phyloP scores from a whole-genome alignment of 2,113 vertebrate species.

The Callionymus lyra region DNA sequence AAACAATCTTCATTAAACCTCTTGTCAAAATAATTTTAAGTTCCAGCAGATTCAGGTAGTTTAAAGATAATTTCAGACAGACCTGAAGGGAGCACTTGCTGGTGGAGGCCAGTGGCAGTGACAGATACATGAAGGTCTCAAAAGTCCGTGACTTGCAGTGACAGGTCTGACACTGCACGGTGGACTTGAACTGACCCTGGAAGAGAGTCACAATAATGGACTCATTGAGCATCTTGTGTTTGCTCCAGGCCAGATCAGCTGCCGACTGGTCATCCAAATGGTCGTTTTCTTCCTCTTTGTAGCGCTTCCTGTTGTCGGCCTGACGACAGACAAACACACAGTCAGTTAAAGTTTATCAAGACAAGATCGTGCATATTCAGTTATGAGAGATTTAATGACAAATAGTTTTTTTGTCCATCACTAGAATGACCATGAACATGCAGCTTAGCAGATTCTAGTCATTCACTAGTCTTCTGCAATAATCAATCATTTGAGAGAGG shows the following conservation, averaged over 20 bases:
- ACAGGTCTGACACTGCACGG: conserved; percentile 92
- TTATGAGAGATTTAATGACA: no score
- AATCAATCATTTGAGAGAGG: background rate
- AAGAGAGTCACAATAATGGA: conserved; percentile 93
- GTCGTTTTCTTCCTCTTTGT: conserved; percentile 90
- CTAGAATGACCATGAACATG: no score
- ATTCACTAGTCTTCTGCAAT: no score
- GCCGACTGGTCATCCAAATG: conserved; percentile 81
- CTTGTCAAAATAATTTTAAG: no score
- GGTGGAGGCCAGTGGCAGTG: conserved; percentile 81
- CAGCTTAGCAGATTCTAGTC: background rate
- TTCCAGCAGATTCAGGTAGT: no score
- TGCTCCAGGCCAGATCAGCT: conserved; percentile 88
- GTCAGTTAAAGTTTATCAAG: background rate
- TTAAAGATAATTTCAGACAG: conserved; percentile 7
- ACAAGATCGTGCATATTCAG: no score
- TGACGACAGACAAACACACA: conserved; percentile 34
- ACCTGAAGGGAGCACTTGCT: conserved; percentile 96
- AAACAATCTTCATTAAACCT: no score
- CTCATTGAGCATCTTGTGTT: conserved; percentile 91
- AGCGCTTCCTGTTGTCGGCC: conserved; percentile 91
- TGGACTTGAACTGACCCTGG: conserved; percentile 97
- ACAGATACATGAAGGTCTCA: conserved; percentile 97
- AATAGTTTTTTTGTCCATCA: no score
- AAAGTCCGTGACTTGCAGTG: conserved; percentile 90